Conservation (phyloP, 1,140 invertebrate genomes). For the Aphis gossypii region DNA sequence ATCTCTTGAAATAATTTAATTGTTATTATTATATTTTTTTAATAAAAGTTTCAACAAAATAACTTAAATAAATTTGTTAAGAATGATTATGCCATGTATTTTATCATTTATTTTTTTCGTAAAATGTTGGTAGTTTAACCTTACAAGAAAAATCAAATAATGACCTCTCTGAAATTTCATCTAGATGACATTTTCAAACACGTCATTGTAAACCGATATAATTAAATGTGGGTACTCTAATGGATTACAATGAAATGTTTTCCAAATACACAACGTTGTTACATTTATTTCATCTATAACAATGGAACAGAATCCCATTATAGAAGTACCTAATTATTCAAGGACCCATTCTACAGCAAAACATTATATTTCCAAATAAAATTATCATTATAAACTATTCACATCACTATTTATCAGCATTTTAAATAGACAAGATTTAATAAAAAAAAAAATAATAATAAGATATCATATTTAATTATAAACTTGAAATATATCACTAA, state of each 20-base stretch:
- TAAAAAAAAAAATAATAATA: neutral
- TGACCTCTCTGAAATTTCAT: neutral
- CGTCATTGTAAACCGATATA: conserved; percentile 4
- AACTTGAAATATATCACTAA: neutral
- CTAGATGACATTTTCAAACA: neutral
- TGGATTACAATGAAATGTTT: neutral
- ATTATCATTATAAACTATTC: conserved; percentile 18
- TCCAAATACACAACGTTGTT: conserved; percentile 5
- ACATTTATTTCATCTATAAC: neutral
- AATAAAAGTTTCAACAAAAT: neutral
- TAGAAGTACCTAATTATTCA: conserved; percentile 9
- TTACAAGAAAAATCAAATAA: neutral
- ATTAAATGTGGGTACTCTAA: neutral
- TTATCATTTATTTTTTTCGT: neutral
- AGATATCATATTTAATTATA: neutral
- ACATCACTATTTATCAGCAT: neutral
- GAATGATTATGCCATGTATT: neutral
- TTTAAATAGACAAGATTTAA: neutral
- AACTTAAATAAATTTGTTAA: neutral
- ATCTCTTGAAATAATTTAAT: neutral
- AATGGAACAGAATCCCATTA: neutral
- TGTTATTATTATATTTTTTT: neutral
- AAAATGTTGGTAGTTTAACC: neutral
- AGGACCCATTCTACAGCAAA: neutral
- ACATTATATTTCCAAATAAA: neutral